A percentile compares a stretch with the other conserved stretches of the same genome.
These are phyloP conservation scores for Spodoptera exigua DNA, from an alignment of 2,888 invertebrate species.

Conservation along the genomic window DNA sequence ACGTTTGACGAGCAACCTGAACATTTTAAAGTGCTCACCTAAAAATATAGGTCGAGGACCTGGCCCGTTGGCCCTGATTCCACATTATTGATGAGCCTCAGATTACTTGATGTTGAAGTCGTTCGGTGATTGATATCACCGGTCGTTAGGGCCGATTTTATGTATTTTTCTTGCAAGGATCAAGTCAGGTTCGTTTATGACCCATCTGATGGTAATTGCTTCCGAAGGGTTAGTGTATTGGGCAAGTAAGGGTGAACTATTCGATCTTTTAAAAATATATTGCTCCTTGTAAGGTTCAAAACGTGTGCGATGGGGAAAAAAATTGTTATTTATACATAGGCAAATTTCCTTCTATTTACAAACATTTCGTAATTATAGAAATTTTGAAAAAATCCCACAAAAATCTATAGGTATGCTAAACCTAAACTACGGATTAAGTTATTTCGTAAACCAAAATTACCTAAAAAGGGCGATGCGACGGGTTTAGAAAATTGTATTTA, in stretches of 20 bases:
- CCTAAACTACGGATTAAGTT: constrained; percentile 53
- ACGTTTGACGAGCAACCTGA: constrained; percentile 5
- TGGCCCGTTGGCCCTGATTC: constrained; percentile 55
- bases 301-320: no score
- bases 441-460: constrained; percentile 54
- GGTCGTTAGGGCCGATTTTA: constrained; percentile 59
- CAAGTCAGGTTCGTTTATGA: constrained; percentile 53
- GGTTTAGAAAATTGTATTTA: constrained; percentile 48
- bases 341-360: no score
- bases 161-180: constrained; percentile 56
- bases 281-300: no score
- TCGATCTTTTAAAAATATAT: constrained; percentile 9
- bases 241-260: constrained; percentile 20
- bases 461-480: constrained; percentile 43
- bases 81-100: constrained; percentile 61
- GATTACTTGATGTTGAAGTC: constrained; percentile 56
- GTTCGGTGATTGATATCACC: constrained; percentile 62
- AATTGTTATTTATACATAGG: no score
- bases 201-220: constrained; percentile 53
- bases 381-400: no score
- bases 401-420: constrained; percentile 15
- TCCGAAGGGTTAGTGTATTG: constrained; percentile 40
- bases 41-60: constrained; percentile 33
- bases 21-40: constrained; percentile 34
- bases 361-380: no score